These are phyloP conservation scores for Sinocyclocheilus anophthalmus DNA, from an alignment of 2,113 vertebrate genomes.

Conservation along the genomic window DNA sequence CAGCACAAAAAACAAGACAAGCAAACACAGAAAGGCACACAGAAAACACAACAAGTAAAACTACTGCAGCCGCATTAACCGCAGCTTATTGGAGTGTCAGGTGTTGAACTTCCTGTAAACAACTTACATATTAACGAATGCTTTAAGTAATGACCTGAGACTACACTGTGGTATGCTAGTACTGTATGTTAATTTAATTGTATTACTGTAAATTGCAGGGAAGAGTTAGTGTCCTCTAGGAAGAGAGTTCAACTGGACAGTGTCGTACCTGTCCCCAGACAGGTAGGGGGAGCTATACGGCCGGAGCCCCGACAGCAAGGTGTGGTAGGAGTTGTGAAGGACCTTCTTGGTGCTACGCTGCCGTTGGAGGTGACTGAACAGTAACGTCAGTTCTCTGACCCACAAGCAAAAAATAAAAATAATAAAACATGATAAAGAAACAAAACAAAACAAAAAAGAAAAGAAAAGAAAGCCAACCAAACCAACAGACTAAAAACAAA, in stretches of 20 bases:
- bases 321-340: conserved; percentile 84
- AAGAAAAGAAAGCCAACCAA: conserved; percentile 60
- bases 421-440: conserved; percentile 66
- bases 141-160: not conserved
- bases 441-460: no score
- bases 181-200: not conserved
- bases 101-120: not conserved
- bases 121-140: not conserved
- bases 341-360: conserved; percentile 91
- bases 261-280: conserved; percentile 94
- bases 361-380: conserved; percentile 97
- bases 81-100: conserved; percentile 14
- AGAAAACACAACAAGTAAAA: conserved; percentile 14
- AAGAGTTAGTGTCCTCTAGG: conserved; percentile 55
- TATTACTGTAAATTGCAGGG: not conserved
- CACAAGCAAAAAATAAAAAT: conserved; percentile 70
- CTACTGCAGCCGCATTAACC: not conserved
- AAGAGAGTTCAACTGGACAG: conserved; percentile 53
- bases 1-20: conserved; percentile 25
- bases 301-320: conserved; percentile 80
- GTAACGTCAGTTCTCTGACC: conserved; percentile 94
- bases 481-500: conserved; percentile 39
- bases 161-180: conserved; percentile 2
- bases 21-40: not conserved
- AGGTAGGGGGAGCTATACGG: conserved; percentile 82